Conservation (phyloP, 2,113 vertebrate species). For the Oryzias celebensis region DNA sequence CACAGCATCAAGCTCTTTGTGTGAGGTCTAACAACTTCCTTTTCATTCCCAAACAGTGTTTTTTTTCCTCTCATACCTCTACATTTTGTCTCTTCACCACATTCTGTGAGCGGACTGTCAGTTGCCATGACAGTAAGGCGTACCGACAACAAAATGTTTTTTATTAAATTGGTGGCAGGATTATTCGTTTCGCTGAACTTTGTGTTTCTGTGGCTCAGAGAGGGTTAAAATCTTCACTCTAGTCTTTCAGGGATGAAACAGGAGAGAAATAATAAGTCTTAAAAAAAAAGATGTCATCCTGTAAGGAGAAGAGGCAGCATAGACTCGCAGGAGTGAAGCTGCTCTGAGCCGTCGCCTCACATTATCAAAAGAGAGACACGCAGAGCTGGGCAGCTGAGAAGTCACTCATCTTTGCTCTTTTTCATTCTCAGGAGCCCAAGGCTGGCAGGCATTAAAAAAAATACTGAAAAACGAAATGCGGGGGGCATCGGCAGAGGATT, state of each 20-base stretch:
- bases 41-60: slow-evolving; percentile 54
- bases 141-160: slow-evolving; percentile 40
- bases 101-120: slow-evolving; percentile 47
- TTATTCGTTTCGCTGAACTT: slow-evolving; percentile 47
- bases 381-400: slow-evolving; percentile 43
- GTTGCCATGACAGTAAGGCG: slow-evolving; percentile 52
- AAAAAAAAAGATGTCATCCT: slow-evolving; percentile 36
- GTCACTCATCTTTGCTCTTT: slow-evolving; percentile 37
- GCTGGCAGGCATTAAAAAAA: slow-evolving; percentile 23
- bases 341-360: slow-evolving; percentile 32
- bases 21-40: slow-evolving; percentile 58
- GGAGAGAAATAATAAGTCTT: slow-evolving; percentile 41
- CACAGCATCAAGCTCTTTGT: slow-evolving; percentile 44
- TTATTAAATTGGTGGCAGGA: slow-evolving; percentile 59
- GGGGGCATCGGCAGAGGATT: slow-evolving; percentile 12
- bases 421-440: slow-evolving; percentile 37
- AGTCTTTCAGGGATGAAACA: slow-evolving; percentile 48
- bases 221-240: slow-evolving; percentile 32
- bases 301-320: slow-evolving; percentile 33
- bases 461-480: slow-evolving; percentile 10
- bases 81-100: slow-evolving; percentile 41
- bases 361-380: slow-evolving; percentile 21
- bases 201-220: slow-evolving; percentile 38
- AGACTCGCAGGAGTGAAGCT: slow-evolving; percentile 14
- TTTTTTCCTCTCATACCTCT: slow-evolving; percentile 65